These are phyloP conservation scores for Plectropomus leopardus DNA, from an alignment of 2,113 vertebrate species.

Conservation along the genomic window DNA sequence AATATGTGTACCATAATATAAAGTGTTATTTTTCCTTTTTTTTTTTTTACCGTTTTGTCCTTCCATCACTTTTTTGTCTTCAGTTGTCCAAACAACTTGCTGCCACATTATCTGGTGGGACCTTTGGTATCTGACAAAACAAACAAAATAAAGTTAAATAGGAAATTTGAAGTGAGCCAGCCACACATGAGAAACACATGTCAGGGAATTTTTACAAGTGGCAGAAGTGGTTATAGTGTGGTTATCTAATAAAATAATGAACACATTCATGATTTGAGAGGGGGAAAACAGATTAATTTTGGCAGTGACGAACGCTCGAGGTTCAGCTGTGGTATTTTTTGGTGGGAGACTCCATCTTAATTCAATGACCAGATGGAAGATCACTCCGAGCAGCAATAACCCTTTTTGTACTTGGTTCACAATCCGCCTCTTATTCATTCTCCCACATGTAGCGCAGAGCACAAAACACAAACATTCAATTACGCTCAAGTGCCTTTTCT, in stretches of 20 bases:
- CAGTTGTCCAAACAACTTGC: conserved; percentile 26
- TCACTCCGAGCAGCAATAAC: conserved; percentile 3
- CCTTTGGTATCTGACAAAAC: conserved; percentile 55
- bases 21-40: too few relatives aligned
- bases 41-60: conserved; percentile 87
- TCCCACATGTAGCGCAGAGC: conserved; percentile 15
- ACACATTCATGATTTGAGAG: conserved; percentile 19
- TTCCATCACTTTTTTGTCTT: conserved; percentile 84
- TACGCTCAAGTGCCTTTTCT: not conserved
- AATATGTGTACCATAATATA: too few relatives aligned
- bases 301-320: conserved; percentile 21
- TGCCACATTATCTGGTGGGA: conserved; percentile 60
- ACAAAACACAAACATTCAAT: conserved; percentile 53
- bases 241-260: conserved; percentile 34
- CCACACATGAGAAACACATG: conserved; percentile 14
- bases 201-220: conserved; percentile 30
- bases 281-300: conserved; percentile 5
- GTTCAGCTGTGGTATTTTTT: conserved; percentile 45
- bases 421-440: conserved; percentile 3
- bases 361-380: conserved; percentile 42
- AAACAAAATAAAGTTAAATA: conserved; percentile 1
- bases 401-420: conserved; percentile 26
- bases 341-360: not conserved
- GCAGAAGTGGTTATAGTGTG: conserved; percentile 23
- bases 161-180: not conserved